These are phyloP conservation scores for Physella acuta DNA, from an alignment of 1,140 invertebrate species.

Conservation along the genomic window DNA sequence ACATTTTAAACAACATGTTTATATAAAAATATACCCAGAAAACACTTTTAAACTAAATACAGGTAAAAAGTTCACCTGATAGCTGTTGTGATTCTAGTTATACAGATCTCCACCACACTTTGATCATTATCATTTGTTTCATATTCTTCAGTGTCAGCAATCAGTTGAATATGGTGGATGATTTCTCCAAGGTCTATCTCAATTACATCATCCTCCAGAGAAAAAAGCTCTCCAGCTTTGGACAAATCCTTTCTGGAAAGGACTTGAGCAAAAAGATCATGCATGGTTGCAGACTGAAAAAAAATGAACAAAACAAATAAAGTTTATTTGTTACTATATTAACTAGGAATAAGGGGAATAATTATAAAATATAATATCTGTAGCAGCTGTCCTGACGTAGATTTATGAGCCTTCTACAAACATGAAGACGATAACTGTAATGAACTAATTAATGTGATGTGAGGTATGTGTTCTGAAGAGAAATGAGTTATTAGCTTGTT, in stretches of 20 bases:
- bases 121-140: conserved; percentile 85
- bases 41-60: not conserved
- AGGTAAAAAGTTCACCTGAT: conserved; percentile 65
- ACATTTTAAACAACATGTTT: not conserved
- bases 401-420: no score
- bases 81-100: conserved; percentile 83
- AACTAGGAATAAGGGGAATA: not conserved
- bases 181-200: conserved; percentile 83
- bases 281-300: no score
- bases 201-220: conserved; percentile 80
- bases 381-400: no score
- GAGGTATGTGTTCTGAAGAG: no score
- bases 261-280: conserved; percentile 84
- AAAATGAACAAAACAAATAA: not conserved
- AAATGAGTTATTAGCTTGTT: no score
- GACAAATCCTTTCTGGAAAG: conserved; percentile 83
- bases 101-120: conserved; percentile 89
- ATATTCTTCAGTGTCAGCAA: conserved; percentile 79
- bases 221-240: conserved; percentile 87
- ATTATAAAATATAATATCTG: no score
- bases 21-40: not conserved
- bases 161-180: conserved; percentile 75
- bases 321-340: no score
- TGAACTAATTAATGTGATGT: no score
- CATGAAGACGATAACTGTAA: no score